Evolutionary conservation across 2,888 invertebrate genomes (phyloP).

Genomic region (Dendrolimus houi): DNA sequence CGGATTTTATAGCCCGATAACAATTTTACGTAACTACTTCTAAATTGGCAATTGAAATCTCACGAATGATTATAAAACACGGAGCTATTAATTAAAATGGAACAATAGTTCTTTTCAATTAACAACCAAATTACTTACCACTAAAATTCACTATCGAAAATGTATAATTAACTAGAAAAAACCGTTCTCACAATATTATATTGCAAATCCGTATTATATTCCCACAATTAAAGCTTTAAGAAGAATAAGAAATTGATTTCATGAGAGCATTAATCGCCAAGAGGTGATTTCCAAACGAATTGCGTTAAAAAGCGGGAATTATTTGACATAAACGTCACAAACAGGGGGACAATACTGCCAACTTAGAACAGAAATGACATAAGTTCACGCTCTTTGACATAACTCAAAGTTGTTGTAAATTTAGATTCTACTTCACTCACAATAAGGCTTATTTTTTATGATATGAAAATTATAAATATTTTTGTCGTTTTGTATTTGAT

Average conservation of each 20-base stretch:
- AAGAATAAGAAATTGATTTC: not conserved
- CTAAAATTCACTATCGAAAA: not conserved
- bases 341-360: not conserved
- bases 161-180: not conserved
- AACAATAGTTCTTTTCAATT: not conserved
- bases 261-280: not conserved
- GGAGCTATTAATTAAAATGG: not conserved
- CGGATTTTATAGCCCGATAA: no score
- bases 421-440: not conserved
- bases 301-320: not conserved
- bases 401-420: not conserved
- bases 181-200: not conserved
- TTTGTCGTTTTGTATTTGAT: not conserved
- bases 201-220: not conserved
- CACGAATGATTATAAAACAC: not conserved
- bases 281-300: not conserved
- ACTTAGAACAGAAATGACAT: not conserved
- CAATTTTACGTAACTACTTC: no score
- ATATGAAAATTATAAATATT: not conserved
- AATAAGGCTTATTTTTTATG: not conserved
- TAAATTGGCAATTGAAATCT: not conserved
- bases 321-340: not conserved
- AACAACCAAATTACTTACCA: not conserved
- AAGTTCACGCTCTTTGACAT: not conserved
- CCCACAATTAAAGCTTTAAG: not conserved